phyloP scores from a whole-genome alignment of 1,140 invertebrate species.

The Platorchestia sp. region DNA sequence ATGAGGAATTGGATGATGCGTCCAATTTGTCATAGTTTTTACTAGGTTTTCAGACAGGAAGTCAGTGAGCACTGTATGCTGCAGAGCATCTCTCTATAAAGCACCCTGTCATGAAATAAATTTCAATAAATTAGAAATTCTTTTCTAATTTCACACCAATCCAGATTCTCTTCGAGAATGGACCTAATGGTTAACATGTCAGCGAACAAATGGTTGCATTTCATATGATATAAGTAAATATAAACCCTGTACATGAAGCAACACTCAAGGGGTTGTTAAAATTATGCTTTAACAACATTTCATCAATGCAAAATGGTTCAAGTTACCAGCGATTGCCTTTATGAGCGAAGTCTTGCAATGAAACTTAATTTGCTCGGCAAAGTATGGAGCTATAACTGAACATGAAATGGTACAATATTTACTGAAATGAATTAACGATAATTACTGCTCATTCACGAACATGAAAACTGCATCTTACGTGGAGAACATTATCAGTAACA shows the following conservation, averaged over 20 bases:
- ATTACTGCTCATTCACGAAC: background rate
- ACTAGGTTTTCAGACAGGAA: background rate
- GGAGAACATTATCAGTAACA: background rate
- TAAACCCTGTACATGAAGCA: background rate
- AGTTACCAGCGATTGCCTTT: too few species aligned
- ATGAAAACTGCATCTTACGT: background rate
- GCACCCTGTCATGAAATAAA: too few species aligned
- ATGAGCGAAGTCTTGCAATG: background rate
- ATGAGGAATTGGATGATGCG: background rate
- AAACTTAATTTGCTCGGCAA: background rate
- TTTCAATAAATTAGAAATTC: too few species aligned
- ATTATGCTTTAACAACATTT: background rate
- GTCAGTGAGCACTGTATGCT: too few species aligned
- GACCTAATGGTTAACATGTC: too few species aligned
- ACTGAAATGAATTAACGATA: background rate
- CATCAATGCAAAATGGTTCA: background rate
- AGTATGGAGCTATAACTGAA: background rate
- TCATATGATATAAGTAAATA: background rate
- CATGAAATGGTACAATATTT: background rate
- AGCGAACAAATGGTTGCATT: background rate
- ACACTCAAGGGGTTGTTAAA: background rate
- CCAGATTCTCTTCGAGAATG: background rate
- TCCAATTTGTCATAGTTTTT: background rate
- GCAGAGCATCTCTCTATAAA: too few species aligned
- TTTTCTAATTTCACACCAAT: too few species aligned